Conservation (phyloP, 2,797 vertebrate genomes). For the Novumbra hubbsi region DNA sequence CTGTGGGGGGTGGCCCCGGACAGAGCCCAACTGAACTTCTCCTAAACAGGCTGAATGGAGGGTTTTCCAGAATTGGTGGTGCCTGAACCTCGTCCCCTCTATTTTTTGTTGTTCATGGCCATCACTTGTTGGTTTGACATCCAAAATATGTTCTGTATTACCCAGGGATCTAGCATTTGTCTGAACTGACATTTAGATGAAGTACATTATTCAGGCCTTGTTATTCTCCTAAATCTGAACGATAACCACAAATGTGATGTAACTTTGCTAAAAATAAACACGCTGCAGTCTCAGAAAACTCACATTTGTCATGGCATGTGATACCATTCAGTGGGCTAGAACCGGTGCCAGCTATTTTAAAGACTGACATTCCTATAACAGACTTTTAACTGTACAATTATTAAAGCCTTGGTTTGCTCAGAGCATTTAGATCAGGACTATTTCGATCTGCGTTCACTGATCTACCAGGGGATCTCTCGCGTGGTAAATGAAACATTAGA, state of each 20-base stretch:
- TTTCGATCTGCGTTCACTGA: neutral
- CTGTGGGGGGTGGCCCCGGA: too few relatives aligned
- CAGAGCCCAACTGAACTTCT: too few relatives aligned
- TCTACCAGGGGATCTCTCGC: neutral
- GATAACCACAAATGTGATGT: neutral
- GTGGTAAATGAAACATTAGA: constrained; percentile 2
- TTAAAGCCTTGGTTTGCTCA: neutral
- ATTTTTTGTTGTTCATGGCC: neutral
- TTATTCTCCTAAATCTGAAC: neutral
- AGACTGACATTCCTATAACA: too few relatives aligned
- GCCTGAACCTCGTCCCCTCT: neutral
- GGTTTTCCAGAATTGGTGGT: neutral
- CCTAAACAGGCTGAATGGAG: neutral
- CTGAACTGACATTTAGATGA: neutral
- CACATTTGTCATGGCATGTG: too few relatives aligned
- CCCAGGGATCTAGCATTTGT: neutral
- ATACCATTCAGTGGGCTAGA: too few relatives aligned
- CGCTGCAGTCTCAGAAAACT: too few relatives aligned
- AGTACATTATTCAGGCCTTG: neutral
- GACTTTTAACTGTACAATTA: neutral
- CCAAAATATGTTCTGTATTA: neutral
- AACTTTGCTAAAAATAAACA: neutral
- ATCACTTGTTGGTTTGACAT: neutral
- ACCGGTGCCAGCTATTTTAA: too few relatives aligned
- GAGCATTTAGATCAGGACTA: neutral